phyloP scores from a whole-genome alignment of 2,113 vertebrate genomes.

The Tachysurus vachellii region DNA sequence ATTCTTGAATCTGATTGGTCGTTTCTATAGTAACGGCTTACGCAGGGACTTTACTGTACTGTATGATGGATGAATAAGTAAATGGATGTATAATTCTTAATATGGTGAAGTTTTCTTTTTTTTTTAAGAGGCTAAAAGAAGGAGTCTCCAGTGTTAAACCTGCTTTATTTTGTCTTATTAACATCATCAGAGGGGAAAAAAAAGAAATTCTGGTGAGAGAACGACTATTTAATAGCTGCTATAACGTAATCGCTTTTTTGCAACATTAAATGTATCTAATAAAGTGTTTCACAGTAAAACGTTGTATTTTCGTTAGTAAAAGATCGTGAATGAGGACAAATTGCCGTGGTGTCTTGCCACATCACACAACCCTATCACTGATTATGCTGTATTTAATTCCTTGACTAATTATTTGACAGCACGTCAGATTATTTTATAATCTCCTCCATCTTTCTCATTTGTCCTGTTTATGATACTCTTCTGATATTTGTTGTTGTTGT shows the following conservation, averaged over 20 bases:
- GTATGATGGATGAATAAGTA: neutral
- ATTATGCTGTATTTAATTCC: neutral
- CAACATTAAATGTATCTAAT: neutral
- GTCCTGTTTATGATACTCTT: constrained; percentile 31
- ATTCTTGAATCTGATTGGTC: constrained; percentile 11
- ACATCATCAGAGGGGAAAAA: neutral
- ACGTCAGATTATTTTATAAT: neutral
- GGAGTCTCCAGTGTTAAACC: neutral
- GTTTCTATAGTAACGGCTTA: neutral
- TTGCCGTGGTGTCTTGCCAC: neutral
- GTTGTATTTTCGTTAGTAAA: neutral
- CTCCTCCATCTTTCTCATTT: neutral
- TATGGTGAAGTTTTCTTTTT: neutral
- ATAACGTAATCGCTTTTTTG: neutral
- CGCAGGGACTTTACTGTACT: neutral
- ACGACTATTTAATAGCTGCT: neutral
- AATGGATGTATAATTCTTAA: neutral
- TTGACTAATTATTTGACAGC: neutral
- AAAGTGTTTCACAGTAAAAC: too few species aligned
- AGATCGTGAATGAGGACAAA: neutral
- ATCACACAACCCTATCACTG: neutral
- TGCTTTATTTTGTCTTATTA: neutral
- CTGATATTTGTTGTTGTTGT: constrained; percentile 28
- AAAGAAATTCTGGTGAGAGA: neutral
- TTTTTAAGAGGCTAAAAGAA: neutral